A percentile compares a stretch with the other conserved stretches of the same genome.
Conservation (phyloP, 2,888 invertebrate genomes). For the Coremacera marginata region DNA sequence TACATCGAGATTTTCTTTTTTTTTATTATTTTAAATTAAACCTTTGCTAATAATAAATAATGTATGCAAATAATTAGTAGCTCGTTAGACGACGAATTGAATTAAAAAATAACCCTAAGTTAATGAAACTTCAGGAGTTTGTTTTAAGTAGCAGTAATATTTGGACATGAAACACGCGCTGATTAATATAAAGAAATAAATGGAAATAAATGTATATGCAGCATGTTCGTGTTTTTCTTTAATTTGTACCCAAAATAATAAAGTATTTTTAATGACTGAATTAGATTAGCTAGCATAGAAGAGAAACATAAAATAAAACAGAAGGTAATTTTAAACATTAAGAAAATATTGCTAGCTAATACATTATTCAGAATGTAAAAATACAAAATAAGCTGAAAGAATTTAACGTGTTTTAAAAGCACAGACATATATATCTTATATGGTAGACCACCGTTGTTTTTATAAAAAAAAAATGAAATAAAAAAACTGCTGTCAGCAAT, state of each 20-base stretch:
- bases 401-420: neutral
- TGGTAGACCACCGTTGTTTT: no score
- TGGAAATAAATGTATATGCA: neutral
- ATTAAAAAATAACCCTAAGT: constrained; percentile 1
- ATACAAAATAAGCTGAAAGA: neutral
- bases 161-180: neutral
- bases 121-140: neutral
- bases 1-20: neutral
- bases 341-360: neutral
- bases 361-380: neutral
- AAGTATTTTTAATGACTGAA: neutral
- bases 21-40: neutral
- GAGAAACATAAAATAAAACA: neutral
- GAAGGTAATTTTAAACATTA: neutral
- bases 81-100: no score
- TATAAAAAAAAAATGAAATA: no score
- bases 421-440: neutral
- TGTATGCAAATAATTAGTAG: no score
- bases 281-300: neutral
- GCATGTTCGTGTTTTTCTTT: neutral
- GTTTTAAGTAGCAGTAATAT: neutral
- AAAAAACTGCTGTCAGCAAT: neutral
- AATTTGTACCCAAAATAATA: no score
- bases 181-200: neutral
- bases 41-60: neutral